Base-by-base conservation (phyloP, 2,888 invertebrate genomes). In the Nudaria mundana region DNA sequence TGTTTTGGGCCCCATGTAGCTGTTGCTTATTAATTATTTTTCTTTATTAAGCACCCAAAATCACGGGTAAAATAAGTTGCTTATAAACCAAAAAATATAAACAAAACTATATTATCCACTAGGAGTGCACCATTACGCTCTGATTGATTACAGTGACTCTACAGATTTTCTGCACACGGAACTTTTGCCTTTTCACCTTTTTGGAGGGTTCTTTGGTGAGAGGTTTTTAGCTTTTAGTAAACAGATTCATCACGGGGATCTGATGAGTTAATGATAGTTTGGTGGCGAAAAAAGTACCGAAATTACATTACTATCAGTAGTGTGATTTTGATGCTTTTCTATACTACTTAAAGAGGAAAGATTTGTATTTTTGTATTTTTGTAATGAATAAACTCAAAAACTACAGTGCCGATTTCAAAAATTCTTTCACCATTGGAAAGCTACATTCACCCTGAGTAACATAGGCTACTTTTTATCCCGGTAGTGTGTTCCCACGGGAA, bases 111-210 rank as follows among this genome's bases (percentile, higher is more conserved):
- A n/a, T 10, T 7, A 40, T 16, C 16, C 24, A 12, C 14, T 32
- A 48, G 44, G 45, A 47, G 36, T 50, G 42, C 39, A 33, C 49
- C 58, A 56, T 58, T 61, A 54, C 40, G 23, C 30, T 26, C 56
- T 85, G 86, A 85, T 86, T 79, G 79, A 86, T 85, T 76, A 76
- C 66, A 63, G 66, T 86, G 85, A 86, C 78, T 79, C 26, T 42
- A 59, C 70, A 61, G 51, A 70, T 78, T 74, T 61, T 59, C 46
- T 69, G 74, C 71, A 56, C 63, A 63, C 66, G 64, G 73, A n/a
- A 79, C 74, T 75, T 48, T 69, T 68, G 66, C 71, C 66, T 71
- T 77, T 75, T 71, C 34, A 64, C 64, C 65, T 72, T 74, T 78
- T 43, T 78, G 71, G n/a, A 62, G 71, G 68, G 69, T 66, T 63